Percentiles rank a stretch among this genome's conserved stretches.
Evolutionary conservation across 2,113 vertebrate species (phyloP).

Genomic region (Microtus montanus): DNA sequence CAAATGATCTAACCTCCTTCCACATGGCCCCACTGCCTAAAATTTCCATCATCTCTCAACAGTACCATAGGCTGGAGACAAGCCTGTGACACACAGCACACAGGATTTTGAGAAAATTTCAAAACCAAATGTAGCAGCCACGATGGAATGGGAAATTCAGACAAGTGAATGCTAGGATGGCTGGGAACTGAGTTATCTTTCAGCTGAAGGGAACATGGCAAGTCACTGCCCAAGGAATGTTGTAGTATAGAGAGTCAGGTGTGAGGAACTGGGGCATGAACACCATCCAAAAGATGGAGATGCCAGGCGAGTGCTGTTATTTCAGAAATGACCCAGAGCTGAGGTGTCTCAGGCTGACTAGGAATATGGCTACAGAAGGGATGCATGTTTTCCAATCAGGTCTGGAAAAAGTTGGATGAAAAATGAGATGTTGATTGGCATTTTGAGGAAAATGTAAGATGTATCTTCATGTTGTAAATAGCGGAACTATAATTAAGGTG

Average conservation of each 20-base stretch:
- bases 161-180: neutral
- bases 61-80: neutral
- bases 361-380: neutral
- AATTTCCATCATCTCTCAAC: neutral
- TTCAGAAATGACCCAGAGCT: neutral
- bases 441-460: neutral
- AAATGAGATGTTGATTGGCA: neutral
- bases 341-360: neutral
- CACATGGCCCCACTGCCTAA: neutral
- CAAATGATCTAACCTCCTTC: neutral
- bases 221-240: neutral
- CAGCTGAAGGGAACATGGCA: neutral
- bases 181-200: conserved; percentile 1
- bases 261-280: neutral
- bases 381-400: neutral
- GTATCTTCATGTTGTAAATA: conserved; percentile 5
- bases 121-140: neutral
- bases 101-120: neutral
- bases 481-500: neutral
- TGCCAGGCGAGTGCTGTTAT: neutral
- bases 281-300: neutral
- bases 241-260: neutral
- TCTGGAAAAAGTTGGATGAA: neutral
- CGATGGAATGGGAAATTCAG: neutral
- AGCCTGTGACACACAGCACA: neutral